Evolutionary conservation across 2,113 vertebrate species (phyloP).

Genomic region (Lichenostomus cassidix): DNA sequence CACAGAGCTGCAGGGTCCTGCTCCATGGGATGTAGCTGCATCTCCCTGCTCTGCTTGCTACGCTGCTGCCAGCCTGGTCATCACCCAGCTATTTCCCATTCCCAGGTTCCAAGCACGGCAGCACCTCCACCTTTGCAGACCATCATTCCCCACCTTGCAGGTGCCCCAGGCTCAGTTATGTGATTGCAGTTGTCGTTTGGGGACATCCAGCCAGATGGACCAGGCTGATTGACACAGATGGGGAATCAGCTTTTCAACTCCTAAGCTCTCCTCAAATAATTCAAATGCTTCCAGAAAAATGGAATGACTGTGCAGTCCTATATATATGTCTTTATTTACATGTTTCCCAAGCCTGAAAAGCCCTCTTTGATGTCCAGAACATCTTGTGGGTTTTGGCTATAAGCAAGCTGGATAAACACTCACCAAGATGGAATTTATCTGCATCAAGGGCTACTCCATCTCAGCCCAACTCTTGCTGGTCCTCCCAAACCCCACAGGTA

Average conservation of each 20-base stretch:
- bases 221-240: not conserved
- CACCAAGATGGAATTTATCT: not conserved
- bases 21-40: accelerated
- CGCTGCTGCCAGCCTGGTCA: not conserved
- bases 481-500: not conserved
- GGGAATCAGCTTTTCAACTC: not conserved
- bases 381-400: not conserved
- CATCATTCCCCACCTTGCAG: not conserved
- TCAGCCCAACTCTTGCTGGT: not conserved
- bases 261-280: not conserved
- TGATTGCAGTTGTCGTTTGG: not conserved
- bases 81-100: not conserved
- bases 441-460: not conserved
- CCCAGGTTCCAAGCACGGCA: not conserved
- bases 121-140: not conserved
- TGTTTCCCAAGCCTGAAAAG: not conserved
- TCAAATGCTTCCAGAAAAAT: not conserved
- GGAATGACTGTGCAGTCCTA: not conserved
- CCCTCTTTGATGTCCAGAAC: not conserved
- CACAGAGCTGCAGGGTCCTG: not conserved
- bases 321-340: not conserved
- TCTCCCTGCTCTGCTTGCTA: not conserved
- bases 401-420: not conserved
- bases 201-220: not conserved
- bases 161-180: not conserved